phyloP scores from a whole-genome alignment of 2,113 vertebrate species.

The Saguinus imperator region DNA sequence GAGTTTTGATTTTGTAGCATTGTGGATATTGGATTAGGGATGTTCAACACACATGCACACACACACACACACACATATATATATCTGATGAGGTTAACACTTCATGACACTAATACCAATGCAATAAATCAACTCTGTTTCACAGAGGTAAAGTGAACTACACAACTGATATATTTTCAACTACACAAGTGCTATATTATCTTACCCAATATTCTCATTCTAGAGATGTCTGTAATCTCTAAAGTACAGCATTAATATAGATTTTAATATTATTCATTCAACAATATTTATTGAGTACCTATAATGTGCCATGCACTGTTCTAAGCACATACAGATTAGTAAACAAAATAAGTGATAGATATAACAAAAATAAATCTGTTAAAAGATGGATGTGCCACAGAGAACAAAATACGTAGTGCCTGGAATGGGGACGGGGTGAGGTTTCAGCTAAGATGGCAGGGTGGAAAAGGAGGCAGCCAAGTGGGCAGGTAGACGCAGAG shows the following conservation, averaged over 20 bases:
- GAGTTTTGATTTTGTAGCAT: not conserved
- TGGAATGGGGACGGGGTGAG: not conserved
- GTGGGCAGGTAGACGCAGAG: not conserved
- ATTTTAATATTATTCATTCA: not conserved
- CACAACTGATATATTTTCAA: not conserved
- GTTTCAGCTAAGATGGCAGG: not conserved
- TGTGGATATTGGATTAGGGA: not conserved
- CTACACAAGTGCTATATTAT: not conserved
- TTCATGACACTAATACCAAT: not conserved
- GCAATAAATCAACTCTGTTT: constrained; percentile 14
- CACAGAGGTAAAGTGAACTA: constrained; percentile 8
- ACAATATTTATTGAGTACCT: constrained; percentile 16
- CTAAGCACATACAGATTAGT: not conserved
- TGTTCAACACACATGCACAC: not conserved
- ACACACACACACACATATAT: not conserved
- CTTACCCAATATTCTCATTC: not conserved
- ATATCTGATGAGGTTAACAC: constrained; percentile 9
- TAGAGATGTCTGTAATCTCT: not conserved
- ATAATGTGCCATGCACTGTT: not conserved
- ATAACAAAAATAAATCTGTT: not conserved
- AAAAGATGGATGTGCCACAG: not conserved
- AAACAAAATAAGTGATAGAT: not conserved
- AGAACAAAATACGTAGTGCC: not conserved
- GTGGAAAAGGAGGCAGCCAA: not conserved
- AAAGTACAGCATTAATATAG: not conserved